A percentile compares a stretch with the other conserved stretches of the same genome.
Conservation (phyloP, 2,113 vertebrate species). For the Labeo rohita region DNA sequence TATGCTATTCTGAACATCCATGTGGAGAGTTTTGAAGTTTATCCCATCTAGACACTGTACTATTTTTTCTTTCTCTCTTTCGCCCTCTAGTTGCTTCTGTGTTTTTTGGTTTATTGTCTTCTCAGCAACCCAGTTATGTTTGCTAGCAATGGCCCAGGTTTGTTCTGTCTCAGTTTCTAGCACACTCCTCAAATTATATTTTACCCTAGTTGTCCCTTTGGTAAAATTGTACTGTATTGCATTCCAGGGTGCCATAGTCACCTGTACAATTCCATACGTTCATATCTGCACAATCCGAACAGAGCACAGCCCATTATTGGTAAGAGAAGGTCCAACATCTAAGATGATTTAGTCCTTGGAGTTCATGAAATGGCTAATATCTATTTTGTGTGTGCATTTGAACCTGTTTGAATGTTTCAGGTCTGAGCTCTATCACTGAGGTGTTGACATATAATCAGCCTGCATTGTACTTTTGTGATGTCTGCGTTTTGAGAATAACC, state of each 20-base stretch:
- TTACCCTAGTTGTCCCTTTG: background rate
- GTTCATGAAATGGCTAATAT: background rate
- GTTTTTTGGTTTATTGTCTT: background rate
- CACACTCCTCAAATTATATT: background rate
- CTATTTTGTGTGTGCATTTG: background rate
- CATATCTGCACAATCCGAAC: constrained; percentile 65
- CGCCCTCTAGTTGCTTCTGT: background rate
- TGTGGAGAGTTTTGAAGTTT: background rate
- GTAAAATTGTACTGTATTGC: background rate
- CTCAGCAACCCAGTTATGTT: background rate
- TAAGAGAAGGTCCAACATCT: constrained; percentile 27
- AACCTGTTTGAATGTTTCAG: constrained; percentile 49
- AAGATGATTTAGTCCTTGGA: background rate
- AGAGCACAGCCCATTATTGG: constrained; percentile 74
- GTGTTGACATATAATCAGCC: constrained; percentile 54
- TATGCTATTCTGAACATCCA: background rate
- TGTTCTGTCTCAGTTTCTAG: background rate
- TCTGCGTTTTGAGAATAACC: constrained; percentile 63
- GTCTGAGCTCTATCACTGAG: constrained; percentile 67
- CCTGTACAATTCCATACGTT: constrained; percentile 65
- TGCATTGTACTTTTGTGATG: constrained; percentile 67
- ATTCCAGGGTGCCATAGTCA: constrained; percentile 57
- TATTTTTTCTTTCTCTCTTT: background rate
- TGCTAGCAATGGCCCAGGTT: constrained; percentile 19
- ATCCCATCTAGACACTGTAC: background rate